A percentile compares a stretch with the other conserved stretches of the same genome.
phyloP scores from a whole-genome alignment of 2,888 invertebrate species.

The Drosophila kambysellisi region DNA sequence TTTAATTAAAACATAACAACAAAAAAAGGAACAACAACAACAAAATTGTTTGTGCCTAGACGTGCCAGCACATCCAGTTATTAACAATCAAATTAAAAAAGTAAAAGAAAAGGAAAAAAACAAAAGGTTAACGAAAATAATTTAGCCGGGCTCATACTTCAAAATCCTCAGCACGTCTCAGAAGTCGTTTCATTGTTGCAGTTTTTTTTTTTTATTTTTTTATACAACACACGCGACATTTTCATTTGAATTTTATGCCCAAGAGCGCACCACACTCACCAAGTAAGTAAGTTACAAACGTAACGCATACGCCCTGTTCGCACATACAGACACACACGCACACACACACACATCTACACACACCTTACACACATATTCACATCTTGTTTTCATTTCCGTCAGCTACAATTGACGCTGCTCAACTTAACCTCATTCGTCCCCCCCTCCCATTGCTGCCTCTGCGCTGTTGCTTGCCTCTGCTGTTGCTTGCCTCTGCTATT shows the following conservation, averaged over 20 bases:
- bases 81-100: slow-evolving; percentile 59
- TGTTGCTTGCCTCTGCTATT: slow-evolving; percentile 13
- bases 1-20: slow-evolving; percentile 39
- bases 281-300: slow-evolving; percentile 53
- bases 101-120: slow-evolving; percentile 2
- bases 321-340: slow-evolving; percentile 17
- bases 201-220: slow-evolving; percentile 50
- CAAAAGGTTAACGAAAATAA: slow-evolving; percentile 40
- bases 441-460: slow-evolving; percentile 23
- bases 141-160: slow-evolving; percentile 33
- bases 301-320: slow-evolving; percentile 61
- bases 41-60: slow-evolving; percentile 28
- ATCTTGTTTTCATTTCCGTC: slow-evolving; percentile 82
- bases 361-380: slow-evolving; percentile 29
- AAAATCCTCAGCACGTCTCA: slow-evolving; percentile 30
- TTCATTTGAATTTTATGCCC: slow-evolving; percentile 81
- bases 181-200: slow-evolving; percentile 67
- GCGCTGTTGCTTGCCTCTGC: slow-evolving; percentile 5
- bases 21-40: slow-evolving; percentile 16
- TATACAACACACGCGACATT: slow-evolving; percentile 72
- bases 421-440: slow-evolving; percentile 77
- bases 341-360: slow-evolving; percentile 1
- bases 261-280: slow-evolving; percentile 55
- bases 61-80: slow-evolving; percentile 30
- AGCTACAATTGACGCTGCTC: slow-evolving; percentile 81